Base-by-base conservation (phyloP, 1,140 invertebrate species). In the Brachionus rotundiformis region DNA sequence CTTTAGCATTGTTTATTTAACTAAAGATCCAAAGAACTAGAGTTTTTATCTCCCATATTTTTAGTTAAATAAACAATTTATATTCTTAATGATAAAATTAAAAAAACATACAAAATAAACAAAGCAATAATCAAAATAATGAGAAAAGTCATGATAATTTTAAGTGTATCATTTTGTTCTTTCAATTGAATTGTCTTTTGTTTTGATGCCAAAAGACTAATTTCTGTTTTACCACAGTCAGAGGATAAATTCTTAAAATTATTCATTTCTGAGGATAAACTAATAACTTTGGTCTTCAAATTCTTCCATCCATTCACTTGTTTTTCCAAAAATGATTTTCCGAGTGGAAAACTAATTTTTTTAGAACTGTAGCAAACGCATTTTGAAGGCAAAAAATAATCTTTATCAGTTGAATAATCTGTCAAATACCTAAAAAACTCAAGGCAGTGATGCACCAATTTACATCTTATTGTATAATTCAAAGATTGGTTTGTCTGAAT, bases 351-450 rank as follows among this genome's bases (percentile, higher is more conserved):
- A 68, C 23, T 68, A 19, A 36, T 3, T 36, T 36, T 31, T 33
- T 19, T 68, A 33, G 29, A 5, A 19, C 29, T 33, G 29, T 19
- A 68, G 16, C 29, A 5, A 19, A 36, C 33, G 19, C 63, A 68
- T 68, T 36, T 68, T 19, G 29, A 33, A 36, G 63, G 63, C 31
- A 68, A 36, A 36, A 36, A 68, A 36, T 68, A 68, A 36, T 36
- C 31, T 19, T 33, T n/a, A 19, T 68, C 29, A 39, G 36, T 36
- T 19, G 63, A 68, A 68, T n/a, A 68, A 68, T 36, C 33, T 3
- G 63, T 68, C n/a, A 68, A 68, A 36, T 68, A 68, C 16, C 16
- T 36, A n/a, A 68, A 19, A 36, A 68, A 68, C 33, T 68, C 63
- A 10, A 68, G 36, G 8, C 63, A 68, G 29, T 68, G 29, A 8